Base-by-base conservation (phyloP, 2,888 invertebrate species). In the Strigamia crassipes region DNA sequence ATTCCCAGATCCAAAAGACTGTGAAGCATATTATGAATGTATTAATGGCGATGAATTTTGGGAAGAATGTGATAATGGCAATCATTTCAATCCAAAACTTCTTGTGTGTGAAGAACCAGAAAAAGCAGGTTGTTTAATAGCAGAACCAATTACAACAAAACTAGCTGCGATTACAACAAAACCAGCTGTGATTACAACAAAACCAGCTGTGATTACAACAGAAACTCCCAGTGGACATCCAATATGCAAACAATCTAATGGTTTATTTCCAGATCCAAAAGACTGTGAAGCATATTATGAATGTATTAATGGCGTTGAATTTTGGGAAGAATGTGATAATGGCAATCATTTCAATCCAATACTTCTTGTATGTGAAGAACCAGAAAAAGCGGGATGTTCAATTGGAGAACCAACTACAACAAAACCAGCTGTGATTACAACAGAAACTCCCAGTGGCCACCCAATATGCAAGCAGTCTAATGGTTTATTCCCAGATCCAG, bases 271-370 rank as follows among this genome's bases (percentile, higher is more conserved):
- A 0, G 38, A 80, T 66, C 83, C 82, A 15, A 73, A 56, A 1
- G 80, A 84, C 9, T 84, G 84, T 31, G 80, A 46, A 13, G 82
- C 82, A 31, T 84, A 81, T 34, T 46, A 83, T 13, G 82, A 83
- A 6, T 84, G 84, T 56, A 15, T 82, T 0, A 66, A 83, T 79
- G 84, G 83, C 27, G 82, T 83, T 12, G 82, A 82, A 2, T 82
- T 81, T 21, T 31, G 80, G 4, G 81, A 82, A 5, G 31, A 10
- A 0, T 84, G 84, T 81, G 82, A 81, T 6, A 8, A 10, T 5
- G 23, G 23, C 15, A 56, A 81, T 2, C 79, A 83, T 5, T 84
- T 84, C 41, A 82, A 84, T 81, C 78, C 82, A 6, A 42, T 0
- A 34, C 79, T 81, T 9, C 51, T 4, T 10, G 77, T 80, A 2